A percentile compares a stretch with the other conserved stretches of the same genome.
Conservation (phyloP, 2,113 vertebrate species). For the Ciconia maguari region DNA sequence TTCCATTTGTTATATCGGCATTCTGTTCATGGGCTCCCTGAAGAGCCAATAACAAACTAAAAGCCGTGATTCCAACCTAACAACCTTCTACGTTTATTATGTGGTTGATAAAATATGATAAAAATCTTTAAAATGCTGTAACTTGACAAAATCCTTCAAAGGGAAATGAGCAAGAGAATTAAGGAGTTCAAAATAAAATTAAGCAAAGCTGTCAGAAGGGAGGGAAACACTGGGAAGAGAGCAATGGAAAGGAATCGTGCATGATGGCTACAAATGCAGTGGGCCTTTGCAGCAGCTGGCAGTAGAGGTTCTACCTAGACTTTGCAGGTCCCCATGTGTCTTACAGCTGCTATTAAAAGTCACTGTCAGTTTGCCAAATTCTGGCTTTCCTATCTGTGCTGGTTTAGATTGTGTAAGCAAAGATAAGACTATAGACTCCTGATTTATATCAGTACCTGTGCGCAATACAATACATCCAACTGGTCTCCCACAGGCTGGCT, state of each 20-base stretch:
- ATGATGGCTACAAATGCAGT: not conserved
- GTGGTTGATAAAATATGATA: not conserved
- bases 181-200: not conserved
- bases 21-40: not conserved
- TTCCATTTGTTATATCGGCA: not conserved
- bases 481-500: not conserved
- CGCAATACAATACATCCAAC: not conserved
- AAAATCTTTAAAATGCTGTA: not conserved
- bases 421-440: not conserved
- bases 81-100: not conserved
- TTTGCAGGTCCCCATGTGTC: not conserved
- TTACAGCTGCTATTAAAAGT: not conserved
- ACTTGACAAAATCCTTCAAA: not conserved
- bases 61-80: not conserved
- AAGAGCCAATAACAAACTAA: not conserved
- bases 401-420: not conserved
- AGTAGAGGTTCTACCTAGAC: not conserved
- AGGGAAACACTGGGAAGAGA: not conserved
- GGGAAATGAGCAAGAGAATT: not conserved
- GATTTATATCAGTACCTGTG: not conserved
- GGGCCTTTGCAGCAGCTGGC: not conserved
- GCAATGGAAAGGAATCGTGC: fast-evolving
- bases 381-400: not conserved
- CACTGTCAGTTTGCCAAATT: not conserved
- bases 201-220: not conserved